These are phyloP conservation scores for Struthidea cinerea DNA, from an alignment of 2,113 vertebrate species.

Conservation along the genomic window DNA sequence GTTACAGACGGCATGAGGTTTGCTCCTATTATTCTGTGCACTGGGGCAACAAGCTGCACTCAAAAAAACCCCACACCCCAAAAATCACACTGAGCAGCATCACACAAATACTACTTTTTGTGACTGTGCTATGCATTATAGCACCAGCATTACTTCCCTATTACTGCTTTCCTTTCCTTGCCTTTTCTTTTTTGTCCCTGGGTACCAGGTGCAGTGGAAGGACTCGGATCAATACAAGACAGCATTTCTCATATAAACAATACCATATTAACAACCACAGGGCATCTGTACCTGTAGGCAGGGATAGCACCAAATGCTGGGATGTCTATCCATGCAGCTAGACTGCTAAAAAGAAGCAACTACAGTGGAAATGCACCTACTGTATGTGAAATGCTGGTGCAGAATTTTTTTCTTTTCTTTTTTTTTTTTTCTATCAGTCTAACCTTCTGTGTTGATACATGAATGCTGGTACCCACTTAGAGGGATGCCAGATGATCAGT, in stretches of 20 bases:
- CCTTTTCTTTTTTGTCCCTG: background rate
- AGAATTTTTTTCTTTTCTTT: background rate
- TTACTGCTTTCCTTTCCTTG: background rate
- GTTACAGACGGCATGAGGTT: background rate
- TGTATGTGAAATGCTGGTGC: conserved; percentile 78
- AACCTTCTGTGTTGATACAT: conserved; percentile 95
- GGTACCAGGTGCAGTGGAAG: background rate
- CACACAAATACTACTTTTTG: background rate
- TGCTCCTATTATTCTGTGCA: background rate
- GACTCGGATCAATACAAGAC: background rate
- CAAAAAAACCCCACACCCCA: background rate
- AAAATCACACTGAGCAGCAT: background rate
- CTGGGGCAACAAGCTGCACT: background rate
- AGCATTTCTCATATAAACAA: conserved; percentile 4
- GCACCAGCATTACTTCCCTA: background rate
- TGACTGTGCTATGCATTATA: background rate
- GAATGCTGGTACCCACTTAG: conserved; percentile 98
- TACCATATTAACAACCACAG: background rate
- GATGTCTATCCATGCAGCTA: conserved; percentile 61
- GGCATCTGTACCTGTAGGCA: conserved; percentile 60
- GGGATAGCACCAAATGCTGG: conserved; percentile 64
- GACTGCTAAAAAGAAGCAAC: conserved; percentile 68
- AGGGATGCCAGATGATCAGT: conserved; percentile 98
- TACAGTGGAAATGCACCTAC: conserved; percentile 74
- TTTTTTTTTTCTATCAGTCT: conserved; percentile 71